Conservation (phyloP, 1,140 invertebrate species). For the Meloidogyne chitwoodi region DNA sequence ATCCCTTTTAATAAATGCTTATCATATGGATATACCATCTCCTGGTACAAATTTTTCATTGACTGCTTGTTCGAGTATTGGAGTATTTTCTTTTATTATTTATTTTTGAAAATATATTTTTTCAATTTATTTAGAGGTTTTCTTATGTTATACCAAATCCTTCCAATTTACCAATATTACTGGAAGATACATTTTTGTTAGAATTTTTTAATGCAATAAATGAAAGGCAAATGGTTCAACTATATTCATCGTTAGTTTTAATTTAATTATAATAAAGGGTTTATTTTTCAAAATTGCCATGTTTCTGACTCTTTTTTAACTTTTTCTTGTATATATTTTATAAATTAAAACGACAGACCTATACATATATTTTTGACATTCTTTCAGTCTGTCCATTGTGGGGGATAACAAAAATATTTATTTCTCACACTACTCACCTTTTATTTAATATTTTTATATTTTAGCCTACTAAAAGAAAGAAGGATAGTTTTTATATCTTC, state of each 20-base stretch:
- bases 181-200: conserved; percentile 48
- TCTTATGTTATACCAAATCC: conserved; percentile 24
- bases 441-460: conserved; percentile 19
- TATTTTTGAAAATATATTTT: background rate
- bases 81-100: conserved; percentile 15
- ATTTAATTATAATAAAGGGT: background rate
- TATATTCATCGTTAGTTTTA: conserved; percentile 43
- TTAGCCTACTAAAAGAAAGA: conserved; percentile 51
- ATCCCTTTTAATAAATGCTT: conserved; percentile 43
- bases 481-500: conserved; percentile 48
- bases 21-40: conserved; percentile 51
- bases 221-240: conserved; percentile 48
- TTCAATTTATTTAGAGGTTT: conserved; percentile 22
- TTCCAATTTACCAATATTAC: conserved; percentile 41
- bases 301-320: too few species aligned
- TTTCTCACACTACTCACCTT: background rate
- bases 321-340: too few species aligned
- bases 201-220: conserved; percentile 54
- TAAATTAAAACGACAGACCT: too few species aligned
- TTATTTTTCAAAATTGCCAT: background rate
- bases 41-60: conserved; percentile 36
- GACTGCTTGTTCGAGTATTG: conserved; percentile 25
- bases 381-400: too few species aligned
- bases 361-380: too few species aligned
- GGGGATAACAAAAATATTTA: too few species aligned